A percentile compares a stretch with the other conserved stretches of the same genome.
Conservation (phyloP, 2,797 vertebrate genomes). For the Lerista edwardsae region DNA sequence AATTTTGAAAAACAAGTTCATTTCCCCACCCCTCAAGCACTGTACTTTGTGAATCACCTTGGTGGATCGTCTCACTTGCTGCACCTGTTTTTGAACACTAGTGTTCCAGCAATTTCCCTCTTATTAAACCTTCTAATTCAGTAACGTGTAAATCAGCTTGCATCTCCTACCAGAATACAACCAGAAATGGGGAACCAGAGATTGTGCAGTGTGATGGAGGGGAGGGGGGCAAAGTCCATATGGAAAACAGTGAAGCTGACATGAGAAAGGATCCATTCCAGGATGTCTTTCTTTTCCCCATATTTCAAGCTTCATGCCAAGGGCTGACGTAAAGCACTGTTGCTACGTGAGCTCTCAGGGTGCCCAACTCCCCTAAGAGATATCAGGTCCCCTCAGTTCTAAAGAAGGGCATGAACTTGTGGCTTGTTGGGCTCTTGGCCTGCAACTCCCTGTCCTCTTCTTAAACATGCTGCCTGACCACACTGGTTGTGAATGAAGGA, state of each 20-base stretch:
- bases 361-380: neutral
- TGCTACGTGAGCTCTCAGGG: neutral
- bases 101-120: neutral
- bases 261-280: neutral
- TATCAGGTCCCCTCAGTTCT: no score
- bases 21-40: conserved; percentile 29
- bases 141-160: neutral
- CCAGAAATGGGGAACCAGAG: neutral
- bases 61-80: conserved; percentile 30
- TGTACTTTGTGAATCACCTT: conserved; percentile 37
- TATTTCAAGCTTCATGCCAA: neutral
- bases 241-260: neutral
- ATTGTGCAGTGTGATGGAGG: no score
- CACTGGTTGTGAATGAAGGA: neutral
- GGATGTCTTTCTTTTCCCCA: neutral
- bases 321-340: neutral
- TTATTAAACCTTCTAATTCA: neutral
- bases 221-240: neutral
- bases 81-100: conserved; percentile 35
- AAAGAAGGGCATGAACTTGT: neutral
- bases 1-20: conserved; percentile 46
- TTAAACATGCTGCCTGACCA: neutral
- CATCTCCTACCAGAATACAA: neutral
- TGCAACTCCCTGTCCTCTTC: neutral
- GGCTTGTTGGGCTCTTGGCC: neutral